Percentiles rank a stretch among this genome's conserved stretches.
These are phyloP conservation scores for Drosophila setosimentum DNA, from an alignment of 2,888 invertebrate species.

Conservation along the genomic window DNA sequence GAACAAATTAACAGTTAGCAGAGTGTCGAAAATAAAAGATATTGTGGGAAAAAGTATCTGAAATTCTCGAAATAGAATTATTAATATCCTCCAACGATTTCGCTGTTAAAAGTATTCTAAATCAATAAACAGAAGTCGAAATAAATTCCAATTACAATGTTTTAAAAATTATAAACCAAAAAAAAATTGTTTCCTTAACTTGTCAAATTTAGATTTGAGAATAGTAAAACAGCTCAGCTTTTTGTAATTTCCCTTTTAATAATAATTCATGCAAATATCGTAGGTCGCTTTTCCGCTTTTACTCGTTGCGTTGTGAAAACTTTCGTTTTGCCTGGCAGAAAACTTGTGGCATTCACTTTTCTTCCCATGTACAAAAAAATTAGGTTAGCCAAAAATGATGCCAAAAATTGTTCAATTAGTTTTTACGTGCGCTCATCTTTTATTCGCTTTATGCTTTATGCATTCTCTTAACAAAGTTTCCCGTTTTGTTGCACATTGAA, in stretches of 20 bases:
- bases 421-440: slow-evolving; percentile 46
- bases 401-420: slow-evolving; percentile 63
- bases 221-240: background rate
- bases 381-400: slow-evolving; percentile 57
- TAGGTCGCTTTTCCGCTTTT: slow-evolving; percentile 39
- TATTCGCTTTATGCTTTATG: slow-evolving; percentile 58
- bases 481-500: slow-evolving; percentile 23
- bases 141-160: slow-evolving; percentile 5
- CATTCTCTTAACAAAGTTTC: slow-evolving; percentile 55
- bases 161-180: background rate
- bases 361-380: slow-evolving; percentile 39
- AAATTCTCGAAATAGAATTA: background rate
- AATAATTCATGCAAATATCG: slow-evolving; percentile 34
- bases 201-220: slow-evolving; percentile 7
- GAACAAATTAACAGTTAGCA: slow-evolving; percentile 11
- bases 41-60: background rate
- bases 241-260: slow-evolving; percentile 39
- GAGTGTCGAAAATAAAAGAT: background rate
- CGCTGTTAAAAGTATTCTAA: background rate
- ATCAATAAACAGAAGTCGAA: background rate
- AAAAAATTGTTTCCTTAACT: background rate
- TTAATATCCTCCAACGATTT: background rate
- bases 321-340: slow-evolving; percentile 38
- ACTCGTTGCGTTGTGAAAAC: slow-evolving; percentile 32
- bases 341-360: slow-evolving; percentile 65